Evolutionary conservation across 1,140 invertebrate genomes (phyloP).

Genomic region (Pseudomyrmex concolor): DNA sequence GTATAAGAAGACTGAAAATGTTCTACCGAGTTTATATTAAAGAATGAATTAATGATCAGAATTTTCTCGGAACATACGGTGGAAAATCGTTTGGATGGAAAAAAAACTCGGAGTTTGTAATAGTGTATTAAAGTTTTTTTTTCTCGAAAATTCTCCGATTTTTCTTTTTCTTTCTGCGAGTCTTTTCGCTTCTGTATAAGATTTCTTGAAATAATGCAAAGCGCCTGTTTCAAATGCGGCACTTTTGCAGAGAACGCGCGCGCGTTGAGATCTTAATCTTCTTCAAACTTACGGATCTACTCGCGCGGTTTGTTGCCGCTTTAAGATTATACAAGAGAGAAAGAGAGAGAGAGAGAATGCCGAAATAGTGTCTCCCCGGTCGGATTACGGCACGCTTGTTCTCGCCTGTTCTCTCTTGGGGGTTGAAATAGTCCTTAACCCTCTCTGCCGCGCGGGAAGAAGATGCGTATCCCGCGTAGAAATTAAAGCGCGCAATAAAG

Average conservation of each 20-base stretch:
- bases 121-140: slow-evolving; percentile 63
- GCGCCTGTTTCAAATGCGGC: slow-evolving; percentile 69
- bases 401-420: slow-evolving; percentile 25
- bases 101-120: slow-evolving; percentile 67
- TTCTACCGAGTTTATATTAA: too few species aligned
- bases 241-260: slow-evolving; percentile 42
- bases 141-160: slow-evolving; percentile 16
- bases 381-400: slow-evolving; percentile 59
- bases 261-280: slow-evolving; percentile 68
- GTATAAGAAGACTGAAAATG: too few species aligned
- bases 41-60: too few species aligned
- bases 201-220: slow-evolving; percentile 76
- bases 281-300: slow-evolving; percentile 49
- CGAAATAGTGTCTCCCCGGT: slow-evolving; percentile 48
- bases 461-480: slow-evolving; percentile 48
- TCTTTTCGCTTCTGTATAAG: slow-evolving; percentile 33
- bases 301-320: slow-evolving; percentile 64
- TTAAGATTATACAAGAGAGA: slow-evolving; percentile 64
- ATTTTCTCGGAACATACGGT: too few species aligned
- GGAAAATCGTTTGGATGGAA: slow-evolving; percentile 41
- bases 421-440: slow-evolving; percentile 1
- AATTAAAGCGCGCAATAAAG: slow-evolving; percentile 61
- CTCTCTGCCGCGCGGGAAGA: not conserved
- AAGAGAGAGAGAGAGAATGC: not conserved
- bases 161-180: slow-evolving; percentile 25